Percentiles rank a stretch among this genome's conserved stretches.
Evolutionary conservation across 2,888 invertebrate genomes (phyloP).

Genomic region (Ceriagrion tenellum): DNA sequence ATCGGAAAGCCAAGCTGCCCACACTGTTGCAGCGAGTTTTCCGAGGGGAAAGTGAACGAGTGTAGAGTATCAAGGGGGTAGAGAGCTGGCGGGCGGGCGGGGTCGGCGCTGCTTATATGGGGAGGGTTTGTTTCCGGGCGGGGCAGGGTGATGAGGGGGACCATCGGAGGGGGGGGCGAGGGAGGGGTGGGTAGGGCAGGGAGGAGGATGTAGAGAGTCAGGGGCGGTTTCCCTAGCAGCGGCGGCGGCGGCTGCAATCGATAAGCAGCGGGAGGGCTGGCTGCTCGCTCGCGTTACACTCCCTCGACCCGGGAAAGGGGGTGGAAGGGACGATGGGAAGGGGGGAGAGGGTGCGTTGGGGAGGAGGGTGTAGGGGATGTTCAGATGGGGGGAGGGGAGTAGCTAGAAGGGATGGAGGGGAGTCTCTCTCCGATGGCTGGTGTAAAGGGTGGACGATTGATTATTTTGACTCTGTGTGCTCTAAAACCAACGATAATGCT

Average conservation of each 20-base stretch:
- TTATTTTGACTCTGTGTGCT: slow-evolving; percentile 28
- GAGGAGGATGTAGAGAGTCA: slow-evolving; percentile 11
- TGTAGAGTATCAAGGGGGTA: background rate
- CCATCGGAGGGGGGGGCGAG: background rate
- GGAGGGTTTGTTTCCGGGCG: slow-evolving; percentile 53
- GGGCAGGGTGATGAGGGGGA: background rate
- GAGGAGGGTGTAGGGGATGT: background rate
- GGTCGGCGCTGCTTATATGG: slow-evolving; percentile 7
- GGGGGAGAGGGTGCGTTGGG: slow-evolving; percentile 7
- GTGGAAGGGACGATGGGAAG: background rate
- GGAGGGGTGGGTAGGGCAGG: background rate
- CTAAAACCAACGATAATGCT: slow-evolving; percentile 17
- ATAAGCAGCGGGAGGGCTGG: slow-evolving; percentile 65
- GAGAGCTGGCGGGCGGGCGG: background rate
- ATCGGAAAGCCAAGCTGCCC: background rate
- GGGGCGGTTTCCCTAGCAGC: slow-evolving; percentile 64
- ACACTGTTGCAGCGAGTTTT: background rate
- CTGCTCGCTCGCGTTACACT: slow-evolving; percentile 2
- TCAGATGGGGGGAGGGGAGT: background rate
- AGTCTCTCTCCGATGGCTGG: background rate
- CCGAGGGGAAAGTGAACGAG: background rate
- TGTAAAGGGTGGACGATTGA: slow-evolving; percentile 39
- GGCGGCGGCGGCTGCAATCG: slow-evolving; percentile 39
- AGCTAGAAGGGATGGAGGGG: background rate
- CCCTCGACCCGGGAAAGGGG: slow-evolving; percentile 53